Conservation (phyloP, 2,888 invertebrate genomes). For the Nowickia ferox region DNA sequence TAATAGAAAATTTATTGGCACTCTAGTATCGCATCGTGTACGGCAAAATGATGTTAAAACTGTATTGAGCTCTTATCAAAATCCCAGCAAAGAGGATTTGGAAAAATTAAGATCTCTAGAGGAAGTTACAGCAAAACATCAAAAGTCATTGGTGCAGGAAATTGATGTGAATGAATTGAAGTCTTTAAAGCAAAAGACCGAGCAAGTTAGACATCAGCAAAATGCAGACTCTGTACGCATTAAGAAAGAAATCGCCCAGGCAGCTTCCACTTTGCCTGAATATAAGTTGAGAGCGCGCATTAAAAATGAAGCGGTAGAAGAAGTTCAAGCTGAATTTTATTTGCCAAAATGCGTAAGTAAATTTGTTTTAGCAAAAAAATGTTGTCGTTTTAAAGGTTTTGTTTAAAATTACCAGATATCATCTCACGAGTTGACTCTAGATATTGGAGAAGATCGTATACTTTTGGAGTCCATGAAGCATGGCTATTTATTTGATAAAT, state of each 20-base stretch:
- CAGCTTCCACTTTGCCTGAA: constrained; percentile 83
- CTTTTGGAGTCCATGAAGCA: constrained; percentile 86
- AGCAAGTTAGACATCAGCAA: constrained; percentile 70
- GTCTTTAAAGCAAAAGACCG: constrained; percentile 74
- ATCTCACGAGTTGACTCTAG: constrained; percentile 86
- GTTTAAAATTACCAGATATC: constrained; percentile 83
- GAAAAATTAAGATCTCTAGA: constrained; percentile 72
- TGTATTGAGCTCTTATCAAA: constrained; percentile 78
- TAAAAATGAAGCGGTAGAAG: constrained; percentile 79
- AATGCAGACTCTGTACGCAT: constrained; percentile 70
- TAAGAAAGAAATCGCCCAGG: constrained; percentile 76
- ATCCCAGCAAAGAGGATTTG: constrained; percentile 74
- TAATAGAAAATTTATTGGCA: constrained; percentile 90
- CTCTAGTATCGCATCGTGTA: constrained; percentile 89
- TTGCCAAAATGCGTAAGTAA: constrained; percentile 82
- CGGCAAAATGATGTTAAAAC: constrained; percentile 87
- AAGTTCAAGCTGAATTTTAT: constrained; percentile 82
- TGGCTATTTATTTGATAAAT: constrained; percentile 88
- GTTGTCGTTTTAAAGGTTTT: not conserved
- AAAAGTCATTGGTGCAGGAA: constrained; percentile 85
- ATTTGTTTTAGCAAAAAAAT: not conserved
- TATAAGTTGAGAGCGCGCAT: constrained; percentile 86
- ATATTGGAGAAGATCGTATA: constrained; percentile 90
- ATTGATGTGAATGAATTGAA: constrained; percentile 80
- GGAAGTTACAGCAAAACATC: constrained; percentile 11